Conservation (phyloP, 2,113 vertebrate species). For the Grus americana region DNA sequence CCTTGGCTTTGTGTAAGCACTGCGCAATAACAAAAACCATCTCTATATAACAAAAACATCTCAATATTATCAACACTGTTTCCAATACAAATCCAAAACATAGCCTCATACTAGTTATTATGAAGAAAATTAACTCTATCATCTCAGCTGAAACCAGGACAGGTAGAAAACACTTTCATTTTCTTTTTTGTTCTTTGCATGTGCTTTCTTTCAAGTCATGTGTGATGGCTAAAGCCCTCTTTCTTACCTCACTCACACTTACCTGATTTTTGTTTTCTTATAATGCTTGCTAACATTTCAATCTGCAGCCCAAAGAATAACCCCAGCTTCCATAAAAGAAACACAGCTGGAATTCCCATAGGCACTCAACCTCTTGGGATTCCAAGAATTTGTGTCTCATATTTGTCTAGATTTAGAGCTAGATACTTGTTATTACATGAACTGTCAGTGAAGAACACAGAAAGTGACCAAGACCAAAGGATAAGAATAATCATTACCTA, state of each 20-base stretch:
- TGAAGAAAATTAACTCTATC: no score
- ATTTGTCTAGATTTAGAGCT: neutral
- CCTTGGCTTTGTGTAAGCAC: no score
- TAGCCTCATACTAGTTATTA: no score
- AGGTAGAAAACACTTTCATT: neutral
- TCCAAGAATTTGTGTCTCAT: neutral
- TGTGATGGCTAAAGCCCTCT: neutral
- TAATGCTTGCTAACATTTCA: neutral
- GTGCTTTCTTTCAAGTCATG: neutral
- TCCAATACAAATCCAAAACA: no score
- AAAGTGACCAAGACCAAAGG: neutral
- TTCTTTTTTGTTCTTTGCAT: neutral
- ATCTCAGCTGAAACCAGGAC: no score
- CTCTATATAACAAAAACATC: no score
- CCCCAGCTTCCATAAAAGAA: neutral
- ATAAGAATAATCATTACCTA: neutral
- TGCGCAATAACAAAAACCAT: no score
- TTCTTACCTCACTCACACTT: neutral
- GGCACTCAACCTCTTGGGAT: neutral
- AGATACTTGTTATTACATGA: neutral
- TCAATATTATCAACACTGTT: no score
- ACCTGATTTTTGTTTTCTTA: neutral
- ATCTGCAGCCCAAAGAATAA: neutral
- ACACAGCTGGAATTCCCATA: neutral
- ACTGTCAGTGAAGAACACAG: neutral